Evolutionary conservation across 2,113 vertebrate genomes (phyloP).

Genomic region (Mungos mungo): DNA sequence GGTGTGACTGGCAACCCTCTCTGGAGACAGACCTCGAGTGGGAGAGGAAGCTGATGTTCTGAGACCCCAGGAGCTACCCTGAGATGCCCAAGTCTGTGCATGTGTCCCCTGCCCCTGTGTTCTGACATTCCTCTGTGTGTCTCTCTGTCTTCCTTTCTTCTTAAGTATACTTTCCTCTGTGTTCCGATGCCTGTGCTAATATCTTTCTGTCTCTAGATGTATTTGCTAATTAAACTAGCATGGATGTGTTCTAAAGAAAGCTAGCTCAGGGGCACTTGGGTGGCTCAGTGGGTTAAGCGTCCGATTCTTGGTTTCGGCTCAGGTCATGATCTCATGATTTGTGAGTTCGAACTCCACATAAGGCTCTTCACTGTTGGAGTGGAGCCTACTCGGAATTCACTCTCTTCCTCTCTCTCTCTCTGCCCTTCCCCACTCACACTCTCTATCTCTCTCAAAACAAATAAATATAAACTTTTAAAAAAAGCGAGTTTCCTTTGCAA

Average conservation of each 20-base stretch:
- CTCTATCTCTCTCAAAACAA: too few species aligned
- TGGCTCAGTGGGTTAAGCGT: too few species aligned
- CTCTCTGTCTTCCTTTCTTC: background rate
- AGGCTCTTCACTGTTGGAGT: too few species aligned
- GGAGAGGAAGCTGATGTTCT: background rate
- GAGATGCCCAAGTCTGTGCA: background rate
- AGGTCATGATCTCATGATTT: too few species aligned
- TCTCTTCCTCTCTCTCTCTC: too few species aligned
- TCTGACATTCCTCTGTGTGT: background rate
- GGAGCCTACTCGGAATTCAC: too few species aligned
- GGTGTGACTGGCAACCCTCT: background rate
- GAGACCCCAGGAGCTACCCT: background rate
- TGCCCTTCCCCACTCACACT: too few species aligned
- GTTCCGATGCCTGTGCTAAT: background rate
- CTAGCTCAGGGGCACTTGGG: too few species aligned
- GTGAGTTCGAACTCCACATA: too few species aligned
- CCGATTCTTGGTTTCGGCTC: too few species aligned
- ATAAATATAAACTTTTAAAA: too few species aligned
- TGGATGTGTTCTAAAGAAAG: background rate
- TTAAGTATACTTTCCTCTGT: background rate
- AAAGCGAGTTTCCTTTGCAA: background rate
- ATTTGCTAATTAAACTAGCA: background rate
- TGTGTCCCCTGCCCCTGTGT: background rate
- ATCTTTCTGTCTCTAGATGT: background rate
- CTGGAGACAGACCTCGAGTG: background rate